Percentiles rank a stretch among this genome's conserved stretches.
Evolutionary conservation across 2,888 invertebrate species (phyloP).

Genomic region (Bugulina stolonifera): DNA sequence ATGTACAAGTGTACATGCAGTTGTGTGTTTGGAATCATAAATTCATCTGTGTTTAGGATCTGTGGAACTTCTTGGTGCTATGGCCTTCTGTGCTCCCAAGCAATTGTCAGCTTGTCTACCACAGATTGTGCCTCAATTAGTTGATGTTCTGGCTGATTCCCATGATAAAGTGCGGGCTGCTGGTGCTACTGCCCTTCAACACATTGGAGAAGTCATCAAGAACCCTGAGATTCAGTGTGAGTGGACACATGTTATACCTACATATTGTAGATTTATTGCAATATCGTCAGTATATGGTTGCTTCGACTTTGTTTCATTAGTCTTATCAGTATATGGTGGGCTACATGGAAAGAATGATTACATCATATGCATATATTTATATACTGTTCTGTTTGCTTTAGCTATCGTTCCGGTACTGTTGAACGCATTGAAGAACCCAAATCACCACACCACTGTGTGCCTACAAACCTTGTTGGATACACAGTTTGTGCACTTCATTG

Average conservation of each 20-base stretch:
- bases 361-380: too few species aligned
- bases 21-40: too few species aligned
- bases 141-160: constrained; percentile 92
- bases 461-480: constrained; percentile 71
- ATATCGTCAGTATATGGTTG: too few species aligned
- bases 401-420: constrained; percentile 61
- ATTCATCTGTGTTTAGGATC: too few species aligned
- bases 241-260: too few species aligned
- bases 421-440: constrained; percentile 89
- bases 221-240: constrained; percentile 81
- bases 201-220: constrained; percentile 93
- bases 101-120: constrained; percentile 96
- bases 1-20: too few species aligned
- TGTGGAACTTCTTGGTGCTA: constrained; percentile 88
- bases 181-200: constrained; percentile 88
- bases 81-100: constrained; percentile 98
- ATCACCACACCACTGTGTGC: constrained; percentile 84
- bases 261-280: too few species aligned
- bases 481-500: constrained; percentile 96
- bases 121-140: constrained; percentile 93
- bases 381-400: too few species aligned
- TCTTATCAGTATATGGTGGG: too few species aligned
- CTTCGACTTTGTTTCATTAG: too few species aligned
- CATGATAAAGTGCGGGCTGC: constrained; percentile 94
- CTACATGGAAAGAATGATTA: too few species aligned